Evolutionary conservation across 2,888 invertebrate species (phyloP), one percentile per base, ranked within the genome.

Genomic region (Habrosyne pyritoides): DNA sequence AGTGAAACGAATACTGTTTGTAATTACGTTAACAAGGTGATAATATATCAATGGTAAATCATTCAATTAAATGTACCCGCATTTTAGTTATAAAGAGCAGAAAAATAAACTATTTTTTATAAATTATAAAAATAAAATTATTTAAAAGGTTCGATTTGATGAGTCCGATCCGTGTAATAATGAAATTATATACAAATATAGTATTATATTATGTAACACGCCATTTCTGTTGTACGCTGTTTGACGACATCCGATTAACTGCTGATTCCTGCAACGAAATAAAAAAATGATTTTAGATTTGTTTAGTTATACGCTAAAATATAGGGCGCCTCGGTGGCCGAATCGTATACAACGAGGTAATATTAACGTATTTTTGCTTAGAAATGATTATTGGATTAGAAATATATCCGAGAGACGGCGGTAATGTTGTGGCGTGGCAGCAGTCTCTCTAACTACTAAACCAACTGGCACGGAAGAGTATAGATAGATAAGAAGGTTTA

Each of bases 111-210:
- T 61, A 21, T 53, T 64, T 8, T 2, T 18, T 42, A 18, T 18
- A 42, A 42, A 8, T 18, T 6, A 70, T 60, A 75, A 73, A 75
- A 72, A 76, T 68, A 74, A 63, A 66, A 64, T 42, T 42, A 18
- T 42, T 42, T 56, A 59, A 62, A 67, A 68, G 59, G 65, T 64
- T 72, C 67, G 64, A 42, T 57, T 56, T 54, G n/a, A 55, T 62
- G 56, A 55, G 55, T 51, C n/a, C 53, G 54, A 58, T 59, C 56
- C 47, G 42, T 42, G 61, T 64, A 62, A 59, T 59, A 61, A 54
- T 66, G 70, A 79, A 80, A 79, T 79, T 79, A 84, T 84, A 81
- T 82, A 83, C 79, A 84, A 75, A 73, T 42, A 42, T 42, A n/a
- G n/a, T 42, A 24, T 42, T 73, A 73, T 73, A 73, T 69, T 71